Evolutionary conservation across 2,888 invertebrate species (phyloP).

Genomic region (Tetranychus piercei): DNA sequence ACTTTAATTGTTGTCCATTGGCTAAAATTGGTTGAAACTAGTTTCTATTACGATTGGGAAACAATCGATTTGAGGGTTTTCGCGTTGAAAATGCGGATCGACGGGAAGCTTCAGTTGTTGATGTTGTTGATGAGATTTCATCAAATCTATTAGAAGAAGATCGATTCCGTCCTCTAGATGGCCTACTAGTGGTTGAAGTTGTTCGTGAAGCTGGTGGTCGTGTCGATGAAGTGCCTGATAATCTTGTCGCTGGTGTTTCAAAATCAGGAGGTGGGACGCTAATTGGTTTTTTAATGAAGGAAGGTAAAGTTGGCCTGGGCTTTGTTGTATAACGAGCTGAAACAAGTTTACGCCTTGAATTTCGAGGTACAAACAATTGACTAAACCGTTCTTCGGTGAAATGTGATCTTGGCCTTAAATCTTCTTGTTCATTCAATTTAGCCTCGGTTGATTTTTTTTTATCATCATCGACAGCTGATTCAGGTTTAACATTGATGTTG

Average conservation of each 20-base stretch:
- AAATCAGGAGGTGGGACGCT: neutral
- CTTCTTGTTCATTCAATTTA: neutral
- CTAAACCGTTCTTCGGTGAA: neutral
- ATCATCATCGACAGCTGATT: neutral
- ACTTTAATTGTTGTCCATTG: too few relatives aligned
- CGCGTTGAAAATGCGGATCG: neutral
- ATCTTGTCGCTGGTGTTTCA: neutral
- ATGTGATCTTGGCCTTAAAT: neutral
- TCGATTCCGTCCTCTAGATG: neutral
- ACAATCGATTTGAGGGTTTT: neutral
- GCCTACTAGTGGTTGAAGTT: neutral
- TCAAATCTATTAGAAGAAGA: neutral
- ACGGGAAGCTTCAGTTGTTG: neutral
- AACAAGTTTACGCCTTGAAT: neutral
- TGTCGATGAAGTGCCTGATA: neutral
- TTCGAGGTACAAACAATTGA: neutral
- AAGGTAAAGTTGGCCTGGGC: neutral
- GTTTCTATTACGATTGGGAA: neutral
- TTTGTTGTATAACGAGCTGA: neutral
- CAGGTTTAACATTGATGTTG: neutral
- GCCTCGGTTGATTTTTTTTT: neutral
- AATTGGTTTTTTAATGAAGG: slow-evolving; percentile 2
- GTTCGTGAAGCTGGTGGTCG: neutral
- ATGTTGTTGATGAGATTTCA: neutral
- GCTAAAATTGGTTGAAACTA: neutral